Base-by-base conservation (phyloP, 2,888 invertebrate species). In the Melinaea menophilus region DNA sequence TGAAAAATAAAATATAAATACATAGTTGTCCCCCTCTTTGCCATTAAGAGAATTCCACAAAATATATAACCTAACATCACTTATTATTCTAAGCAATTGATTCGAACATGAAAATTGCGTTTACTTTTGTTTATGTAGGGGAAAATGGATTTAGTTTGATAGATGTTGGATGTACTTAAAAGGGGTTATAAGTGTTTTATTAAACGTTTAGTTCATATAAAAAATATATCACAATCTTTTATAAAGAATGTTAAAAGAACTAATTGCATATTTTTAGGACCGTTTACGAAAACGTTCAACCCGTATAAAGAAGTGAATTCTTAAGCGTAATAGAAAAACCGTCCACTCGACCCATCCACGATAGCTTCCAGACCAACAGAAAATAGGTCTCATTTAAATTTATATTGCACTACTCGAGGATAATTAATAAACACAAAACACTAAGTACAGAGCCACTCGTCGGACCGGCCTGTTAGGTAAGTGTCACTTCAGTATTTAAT, bases 1-100 rank as follows among this genome's bases (percentile, higher is more conserved):
- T 34, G 57, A 60, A 45, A 41, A 2, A 13, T 31, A 35, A 59
- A 47, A 58, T 13, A 9, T 4, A 31, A 51, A 51, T 31, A 11
- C 51, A 31, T 51, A 31, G 51, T 9, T 51, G 12, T 31, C 22
- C 31, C 7, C 13, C 7, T 31, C 31, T 51, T 9, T 7, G 73
- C 75, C 80, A 81, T 82, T 81, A 80, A 81, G 82, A 81, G 84
- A 84, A 86, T 85, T 84, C 85, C 81, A 82, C 81, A 84, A 83
- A 88, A 51, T 51, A 51, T 86, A 86, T 86, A 85, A 87, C 86
- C 87, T 85, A 87, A 86, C 83, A 87, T 86, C 81, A 77, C 88
- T 86, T 90, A 88, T 90, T 90, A 90, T 90, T 90, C 89, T 88
- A 81, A 86, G 86, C 88, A 89, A 89, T 90, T 88, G 89, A 89